Percentiles rank a stretch among this genome's conserved stretches.
These are phyloP conservation scores for Ctena decussata DNA, from an alignment of 2,888 invertebrate species.

Conservation along the genomic window DNA sequence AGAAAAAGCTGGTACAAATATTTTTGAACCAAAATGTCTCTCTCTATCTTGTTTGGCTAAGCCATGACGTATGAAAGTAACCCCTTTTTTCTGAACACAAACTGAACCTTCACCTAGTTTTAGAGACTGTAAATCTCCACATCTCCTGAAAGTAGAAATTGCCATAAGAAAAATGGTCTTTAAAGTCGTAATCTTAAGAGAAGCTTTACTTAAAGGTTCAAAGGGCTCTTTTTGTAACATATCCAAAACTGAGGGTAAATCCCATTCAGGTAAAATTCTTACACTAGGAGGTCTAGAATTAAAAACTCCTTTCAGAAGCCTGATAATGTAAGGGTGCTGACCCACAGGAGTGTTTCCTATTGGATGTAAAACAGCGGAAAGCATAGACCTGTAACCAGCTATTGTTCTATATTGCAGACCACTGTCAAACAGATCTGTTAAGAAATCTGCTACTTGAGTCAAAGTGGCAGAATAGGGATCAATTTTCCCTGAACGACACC, in stretches of 20 bases:
- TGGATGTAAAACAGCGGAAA: slow-evolving; percentile 17
- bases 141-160: slow-evolving; percentile 31
- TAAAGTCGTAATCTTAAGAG: slow-evolving; percentile 9
- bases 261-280: slow-evolving; percentile 42
- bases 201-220: slow-evolving; percentile 38
- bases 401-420: slow-evolving; percentile 34
- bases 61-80: too few species aligned
- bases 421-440: slow-evolving; percentile 10
- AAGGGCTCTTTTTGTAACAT: slow-evolving; percentile 28
- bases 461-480: slow-evolving; percentile 42
- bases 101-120: too few species aligned
- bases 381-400: slow-evolving; percentile 33
- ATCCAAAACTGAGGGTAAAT: slow-evolving; percentile 34
- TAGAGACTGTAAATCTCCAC: slow-evolving; percentile 30
- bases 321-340: slow-evolving; percentile 26
- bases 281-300: slow-evolving; percentile 27
- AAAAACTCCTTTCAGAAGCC: slow-evolving; percentile 31
- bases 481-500: slow-evolving; percentile 59
- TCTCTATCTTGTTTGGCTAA: too few species aligned
- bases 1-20: too few species aligned
- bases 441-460: slow-evolving; percentile 3
- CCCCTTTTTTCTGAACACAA: not conserved
- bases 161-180: slow-evolving; percentile 29
- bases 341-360: slow-evolving; percentile 18
- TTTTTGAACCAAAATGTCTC: too few species aligned